Conservation (phyloP, 2,888 invertebrate species). For the Archaeoteleia sp. region DNA sequence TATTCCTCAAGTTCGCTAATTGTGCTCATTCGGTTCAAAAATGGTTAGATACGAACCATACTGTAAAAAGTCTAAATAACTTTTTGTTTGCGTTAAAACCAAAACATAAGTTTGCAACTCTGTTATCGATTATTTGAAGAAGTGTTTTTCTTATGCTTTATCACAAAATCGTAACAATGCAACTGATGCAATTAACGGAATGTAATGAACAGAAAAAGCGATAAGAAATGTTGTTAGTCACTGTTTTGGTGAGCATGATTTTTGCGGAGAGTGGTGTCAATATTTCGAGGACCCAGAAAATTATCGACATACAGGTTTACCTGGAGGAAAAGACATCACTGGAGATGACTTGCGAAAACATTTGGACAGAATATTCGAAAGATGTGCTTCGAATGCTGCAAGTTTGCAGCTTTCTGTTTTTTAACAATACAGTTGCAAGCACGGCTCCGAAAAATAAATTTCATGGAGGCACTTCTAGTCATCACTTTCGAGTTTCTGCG, state of each 20-base stretch:
- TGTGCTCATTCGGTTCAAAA: no score
- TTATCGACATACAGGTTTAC: no score
- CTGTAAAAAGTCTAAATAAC: constrained; percentile 34
- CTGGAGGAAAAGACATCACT: background rate
- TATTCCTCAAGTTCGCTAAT: no score
- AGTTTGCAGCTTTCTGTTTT: no score
- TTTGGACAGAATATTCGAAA: constrained; percentile 24
- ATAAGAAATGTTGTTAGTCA: constrained; percentile 39
- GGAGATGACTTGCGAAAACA: constrained; percentile 22
- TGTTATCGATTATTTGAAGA: constrained; percentile 49
- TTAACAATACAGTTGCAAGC: constrained; percentile 30
- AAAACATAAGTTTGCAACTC: constrained; percentile 24
- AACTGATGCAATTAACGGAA: no score
- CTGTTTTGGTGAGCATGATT: no score
- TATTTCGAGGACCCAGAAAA: no score
- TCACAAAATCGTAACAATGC: constrained; percentile 38
- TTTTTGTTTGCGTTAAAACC: constrained; percentile 23
- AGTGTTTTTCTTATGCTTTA: constrained; percentile 42
- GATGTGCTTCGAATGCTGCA: constrained; percentile 30
- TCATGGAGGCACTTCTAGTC: constrained; percentile 29
- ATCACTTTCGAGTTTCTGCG: constrained; percentile 10
- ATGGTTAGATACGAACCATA: no score
- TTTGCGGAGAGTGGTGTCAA: no score
- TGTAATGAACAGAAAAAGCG: constrained; percentile 31
- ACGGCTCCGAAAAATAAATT: constrained; percentile 40